A percentile compares a stretch with the other conserved stretches of the same genome.
These are phyloP conservation scores for Orientallactaga bullata DNA, from an alignment of 2,113 vertebrate genomes.

Conservation along the genomic window DNA sequence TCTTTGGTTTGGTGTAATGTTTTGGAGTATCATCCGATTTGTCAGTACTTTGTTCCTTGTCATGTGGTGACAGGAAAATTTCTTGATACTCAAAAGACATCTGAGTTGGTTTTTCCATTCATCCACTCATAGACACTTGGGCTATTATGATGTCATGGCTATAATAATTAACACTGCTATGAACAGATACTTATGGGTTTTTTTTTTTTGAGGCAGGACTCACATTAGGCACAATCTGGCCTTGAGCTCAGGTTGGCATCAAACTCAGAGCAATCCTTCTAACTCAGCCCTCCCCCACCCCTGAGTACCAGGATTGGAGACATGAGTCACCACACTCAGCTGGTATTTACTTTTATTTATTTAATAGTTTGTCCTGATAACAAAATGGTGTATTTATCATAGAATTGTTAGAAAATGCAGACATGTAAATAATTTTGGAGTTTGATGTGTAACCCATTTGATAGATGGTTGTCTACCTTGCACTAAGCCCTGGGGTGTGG, in stretches of 20 bases:
- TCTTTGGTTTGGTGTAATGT: not conserved
- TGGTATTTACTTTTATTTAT: constrained; percentile 18
- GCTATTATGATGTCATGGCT: not conserved
- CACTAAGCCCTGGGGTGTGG: no score
- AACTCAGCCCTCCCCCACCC: no score
- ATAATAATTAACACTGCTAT: not conserved
- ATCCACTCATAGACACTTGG: not conserved
- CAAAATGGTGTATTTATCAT: not conserved
- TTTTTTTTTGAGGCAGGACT: no score
- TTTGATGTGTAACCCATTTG: no score
- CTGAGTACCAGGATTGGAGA: no score
- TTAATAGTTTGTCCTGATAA: constrained; percentile 16
- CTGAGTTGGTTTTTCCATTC: not conserved
- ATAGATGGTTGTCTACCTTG: no score
- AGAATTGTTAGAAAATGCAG: constrained; percentile 41
- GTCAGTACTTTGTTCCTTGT: not conserved
- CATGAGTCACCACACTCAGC: no score
- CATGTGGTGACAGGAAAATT: not conserved
- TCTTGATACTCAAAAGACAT: not conserved
- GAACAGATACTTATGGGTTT: not conserved
- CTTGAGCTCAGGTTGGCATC: no score
- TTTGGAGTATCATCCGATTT: not conserved
- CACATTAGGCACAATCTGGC: no score
- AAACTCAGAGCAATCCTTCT: no score
- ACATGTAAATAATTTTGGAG: not conserved